Evolutionary conservation across 2,113 vertebrate genomes (phyloP).

Genomic region (Paramisgurnus dabryanus): DNA sequence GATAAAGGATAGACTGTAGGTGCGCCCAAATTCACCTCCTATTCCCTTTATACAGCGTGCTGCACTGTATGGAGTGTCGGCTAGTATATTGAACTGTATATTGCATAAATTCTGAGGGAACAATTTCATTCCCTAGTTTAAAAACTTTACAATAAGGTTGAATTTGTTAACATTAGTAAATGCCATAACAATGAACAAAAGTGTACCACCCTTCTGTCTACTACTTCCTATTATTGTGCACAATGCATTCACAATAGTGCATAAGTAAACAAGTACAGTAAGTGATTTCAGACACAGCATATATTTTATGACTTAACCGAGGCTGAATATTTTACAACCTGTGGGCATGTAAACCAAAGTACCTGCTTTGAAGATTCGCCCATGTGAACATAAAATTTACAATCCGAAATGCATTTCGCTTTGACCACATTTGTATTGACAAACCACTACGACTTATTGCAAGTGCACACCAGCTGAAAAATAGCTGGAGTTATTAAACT

Average conservation of each 20-base stretch:
- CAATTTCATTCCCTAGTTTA: background rate
- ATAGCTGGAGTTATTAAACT: constrained; percentile 50
- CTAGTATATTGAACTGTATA: too few species aligned
- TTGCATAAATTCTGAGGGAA: background rate
- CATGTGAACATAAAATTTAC: constrained; percentile 41
- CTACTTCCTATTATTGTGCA: too few species aligned
- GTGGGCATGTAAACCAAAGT: background rate
- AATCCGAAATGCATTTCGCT: constrained; percentile 55
- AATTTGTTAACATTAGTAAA: too few species aligned
- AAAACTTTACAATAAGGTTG: background rate
- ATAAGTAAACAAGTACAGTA: too few species aligned
- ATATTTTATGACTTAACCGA: background rate
- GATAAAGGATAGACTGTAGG: background rate
- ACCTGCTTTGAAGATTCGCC: constrained; percentile 4
- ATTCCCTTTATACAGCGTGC: background rate
- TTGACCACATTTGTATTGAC: constrained; percentile 61
- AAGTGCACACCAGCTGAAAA: constrained; percentile 50
- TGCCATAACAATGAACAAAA: too few species aligned
- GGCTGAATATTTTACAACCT: background rate
- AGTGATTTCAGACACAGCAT: too few species aligned
- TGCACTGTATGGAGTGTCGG: too few species aligned
- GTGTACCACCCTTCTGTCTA: too few species aligned
- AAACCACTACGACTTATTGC: constrained; percentile 56
- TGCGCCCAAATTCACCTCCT: background rate
- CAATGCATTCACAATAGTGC: too few species aligned